A percentile compares a stretch with the other conserved stretches of the same genome.
These are phyloP conservation scores for Anoplopoma fimbria DNA, from an alignment of 2,113 vertebrate genomes.

Conservation along the genomic window DNA sequence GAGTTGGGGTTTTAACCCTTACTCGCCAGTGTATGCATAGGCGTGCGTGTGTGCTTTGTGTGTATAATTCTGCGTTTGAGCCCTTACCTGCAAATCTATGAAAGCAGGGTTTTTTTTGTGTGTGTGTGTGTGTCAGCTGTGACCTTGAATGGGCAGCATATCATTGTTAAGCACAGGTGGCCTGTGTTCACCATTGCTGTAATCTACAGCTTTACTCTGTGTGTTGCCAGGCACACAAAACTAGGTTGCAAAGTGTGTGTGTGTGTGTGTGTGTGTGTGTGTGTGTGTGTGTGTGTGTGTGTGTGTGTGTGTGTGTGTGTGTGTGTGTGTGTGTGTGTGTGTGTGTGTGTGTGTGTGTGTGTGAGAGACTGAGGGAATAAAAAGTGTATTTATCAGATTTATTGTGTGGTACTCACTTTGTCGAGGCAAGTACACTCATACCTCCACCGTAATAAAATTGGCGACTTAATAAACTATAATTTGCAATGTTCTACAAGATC, in stretches of 20 bases:
- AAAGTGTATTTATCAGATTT: constrained; percentile 48
- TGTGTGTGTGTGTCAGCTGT: background rate
- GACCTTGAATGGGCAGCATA: constrained; percentile 59
- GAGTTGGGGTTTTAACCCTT: constrained; percentile 44
- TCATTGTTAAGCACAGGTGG: constrained; percentile 47
- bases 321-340: background rate
- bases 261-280: constrained; percentile 7
- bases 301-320: constrained; percentile 9
- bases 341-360: constrained; percentile 1
- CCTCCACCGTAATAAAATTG: constrained; percentile 21
- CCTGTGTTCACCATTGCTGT: constrained; percentile 45
- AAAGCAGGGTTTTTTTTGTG: too few relatives aligned
- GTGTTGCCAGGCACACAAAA: constrained; percentile 42
- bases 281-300: background rate
- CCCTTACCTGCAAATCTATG: background rate
- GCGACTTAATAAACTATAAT: constrained; percentile 29
- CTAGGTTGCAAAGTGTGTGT: constrained; percentile 1
- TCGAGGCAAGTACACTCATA: background rate
- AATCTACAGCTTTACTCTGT: constrained; percentile 54
- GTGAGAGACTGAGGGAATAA: constrained; percentile 36
- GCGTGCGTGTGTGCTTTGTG: background rate
- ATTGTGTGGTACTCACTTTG: constrained; percentile 26
- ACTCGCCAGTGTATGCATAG: background rate
- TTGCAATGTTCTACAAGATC: constrained; percentile 9
- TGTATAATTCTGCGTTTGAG: background rate